These are phyloP conservation scores for Drosophila kikkawai DNA, from an alignment of 1,140 invertebrate genomes.

Conservation along the genomic window DNA sequence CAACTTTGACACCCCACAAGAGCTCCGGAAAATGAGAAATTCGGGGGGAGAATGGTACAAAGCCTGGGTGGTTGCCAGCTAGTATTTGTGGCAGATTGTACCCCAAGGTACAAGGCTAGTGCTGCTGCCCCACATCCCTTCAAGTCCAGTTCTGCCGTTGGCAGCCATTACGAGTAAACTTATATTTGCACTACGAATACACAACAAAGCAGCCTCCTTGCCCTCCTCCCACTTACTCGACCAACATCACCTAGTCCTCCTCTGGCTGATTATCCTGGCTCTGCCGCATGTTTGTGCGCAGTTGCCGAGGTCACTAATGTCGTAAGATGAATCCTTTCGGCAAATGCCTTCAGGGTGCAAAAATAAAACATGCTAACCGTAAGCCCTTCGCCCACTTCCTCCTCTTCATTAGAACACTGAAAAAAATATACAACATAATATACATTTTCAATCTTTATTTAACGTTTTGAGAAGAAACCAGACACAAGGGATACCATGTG, in stretches of 20 bases:
- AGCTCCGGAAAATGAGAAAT: slow-evolving; percentile 5
- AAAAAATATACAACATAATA: neutral
- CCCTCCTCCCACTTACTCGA: neutral
- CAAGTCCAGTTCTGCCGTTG: slow-evolving; percentile 47
- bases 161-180: slow-evolving; percentile 80
- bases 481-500: neutral
- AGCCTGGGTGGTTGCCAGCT: slow-evolving; percentile 40
- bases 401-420: slow-evolving; percentile 2
- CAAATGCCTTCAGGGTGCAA: slow-evolving; percentile 83
- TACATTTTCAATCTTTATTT: too few relatives aligned
- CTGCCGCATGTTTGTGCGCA: slow-evolving; percentile 73
- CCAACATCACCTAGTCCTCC: slow-evolving; percentile 15
- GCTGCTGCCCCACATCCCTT: slow-evolving; percentile 20
- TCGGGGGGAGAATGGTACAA: neutral
- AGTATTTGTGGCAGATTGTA: slow-evolving; percentile 80
- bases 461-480: neutral
- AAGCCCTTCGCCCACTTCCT: slow-evolving; percentile 10
- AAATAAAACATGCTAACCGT: slow-evolving; percentile 75
- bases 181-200: slow-evolving; percentile 78
- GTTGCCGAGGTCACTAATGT: slow-evolving; percentile 83
- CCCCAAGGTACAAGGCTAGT: slow-evolving; percentile 70
- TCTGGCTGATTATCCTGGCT: slow-evolving; percentile 40
- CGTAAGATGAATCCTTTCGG: slow-evolving; percentile 84
- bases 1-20: slow-evolving; percentile 70
- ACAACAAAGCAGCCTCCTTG: slow-evolving; percentile 66